These are phyloP conservation scores for Galagoides demidoff DNA, from an alignment of 2,797 vertebrate genomes.

Conservation along the genomic window DNA sequence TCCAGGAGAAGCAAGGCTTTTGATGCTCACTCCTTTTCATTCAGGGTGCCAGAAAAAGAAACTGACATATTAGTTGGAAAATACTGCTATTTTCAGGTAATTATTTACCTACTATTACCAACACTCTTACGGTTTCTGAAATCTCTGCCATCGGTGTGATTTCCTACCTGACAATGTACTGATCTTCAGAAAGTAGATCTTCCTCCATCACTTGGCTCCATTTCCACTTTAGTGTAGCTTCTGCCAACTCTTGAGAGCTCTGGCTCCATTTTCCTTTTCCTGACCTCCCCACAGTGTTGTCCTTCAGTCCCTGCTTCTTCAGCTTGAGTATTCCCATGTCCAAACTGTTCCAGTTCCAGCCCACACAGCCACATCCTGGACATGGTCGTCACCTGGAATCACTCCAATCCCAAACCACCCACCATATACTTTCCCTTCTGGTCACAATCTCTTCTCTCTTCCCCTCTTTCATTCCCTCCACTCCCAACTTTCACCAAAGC, in stretches of 20 bases:
- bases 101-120: background rate
- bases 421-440: background rate
- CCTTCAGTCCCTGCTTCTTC: background rate
- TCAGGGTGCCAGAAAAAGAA: background rate
- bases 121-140: background rate
- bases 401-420: background rate
- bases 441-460: background rate
- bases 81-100: background rate
- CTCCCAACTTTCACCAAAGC: background rate
- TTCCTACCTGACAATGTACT: background rate
- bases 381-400: background rate
- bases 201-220: background rate
- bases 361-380: background rate
- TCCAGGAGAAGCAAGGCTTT: background rate
- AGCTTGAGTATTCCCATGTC: background rate
- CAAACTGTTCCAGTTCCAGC: background rate
- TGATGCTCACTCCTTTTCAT: background rate
- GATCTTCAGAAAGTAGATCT: background rate
- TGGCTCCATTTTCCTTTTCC: background rate
- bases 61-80: background rate
- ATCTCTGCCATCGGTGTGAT: background rate
- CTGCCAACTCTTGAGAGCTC: background rate
- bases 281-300: background rate
- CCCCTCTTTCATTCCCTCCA: background rate
- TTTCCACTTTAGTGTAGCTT: background rate